Evolutionary conservation across 2,888 invertebrate genomes (phyloP).

Genomic region (Herminia tarsipennalis): DNA sequence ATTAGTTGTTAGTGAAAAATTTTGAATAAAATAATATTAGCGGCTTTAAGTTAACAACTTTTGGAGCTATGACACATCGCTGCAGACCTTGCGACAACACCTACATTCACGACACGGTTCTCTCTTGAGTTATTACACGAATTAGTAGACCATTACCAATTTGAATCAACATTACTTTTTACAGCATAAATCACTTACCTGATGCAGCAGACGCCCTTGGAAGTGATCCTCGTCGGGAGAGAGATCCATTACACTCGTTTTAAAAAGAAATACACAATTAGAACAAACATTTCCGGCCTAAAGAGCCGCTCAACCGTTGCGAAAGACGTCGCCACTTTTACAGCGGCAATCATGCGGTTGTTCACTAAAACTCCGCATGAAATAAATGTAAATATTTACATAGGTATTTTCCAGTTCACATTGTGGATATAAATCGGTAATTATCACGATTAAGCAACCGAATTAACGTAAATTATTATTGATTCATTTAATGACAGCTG

Average conservation of each 20-base stretch:
- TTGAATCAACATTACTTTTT: slow-evolving; percentile 11
- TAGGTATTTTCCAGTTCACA: slow-evolving; percentile 15
- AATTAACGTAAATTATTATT: slow-evolving; percentile 27
- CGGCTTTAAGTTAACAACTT: too few species aligned
- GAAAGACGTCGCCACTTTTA: slow-evolving; percentile 31
- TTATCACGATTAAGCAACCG: slow-evolving; percentile 20
- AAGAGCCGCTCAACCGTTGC: slow-evolving; percentile 70
- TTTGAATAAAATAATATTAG: background rate
- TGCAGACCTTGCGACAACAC: slow-evolving; percentile 30
- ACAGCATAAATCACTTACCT: slow-evolving; percentile 72
- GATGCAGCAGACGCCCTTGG: slow-evolving; percentile 91
- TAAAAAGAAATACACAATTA: slow-evolving; percentile 47
- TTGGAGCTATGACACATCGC: slow-evolving; percentile 5
- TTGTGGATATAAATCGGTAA: slow-evolving; percentile 25
- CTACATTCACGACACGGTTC: slow-evolving; percentile 31
- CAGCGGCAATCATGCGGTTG: slow-evolving; percentile 4
- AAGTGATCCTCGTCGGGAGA: slow-evolving; percentile 94
- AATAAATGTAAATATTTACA: slow-evolving; percentile 9
- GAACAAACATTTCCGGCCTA: slow-evolving; percentile 64
- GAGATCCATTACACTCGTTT: slow-evolving; percentile 82
- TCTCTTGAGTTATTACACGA: slow-evolving; percentile 1
- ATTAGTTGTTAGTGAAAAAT: too few species aligned
- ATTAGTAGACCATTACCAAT: background rate
- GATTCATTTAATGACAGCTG: slow-evolving; percentile 41
- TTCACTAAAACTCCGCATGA: slow-evolving; percentile 25